Percentiles rank a stretch among this genome's conserved stretches.
Evolutionary conservation across 2,888 invertebrate genomes (phyloP).

Genomic region (Ormyrus nitidulus): DNA sequence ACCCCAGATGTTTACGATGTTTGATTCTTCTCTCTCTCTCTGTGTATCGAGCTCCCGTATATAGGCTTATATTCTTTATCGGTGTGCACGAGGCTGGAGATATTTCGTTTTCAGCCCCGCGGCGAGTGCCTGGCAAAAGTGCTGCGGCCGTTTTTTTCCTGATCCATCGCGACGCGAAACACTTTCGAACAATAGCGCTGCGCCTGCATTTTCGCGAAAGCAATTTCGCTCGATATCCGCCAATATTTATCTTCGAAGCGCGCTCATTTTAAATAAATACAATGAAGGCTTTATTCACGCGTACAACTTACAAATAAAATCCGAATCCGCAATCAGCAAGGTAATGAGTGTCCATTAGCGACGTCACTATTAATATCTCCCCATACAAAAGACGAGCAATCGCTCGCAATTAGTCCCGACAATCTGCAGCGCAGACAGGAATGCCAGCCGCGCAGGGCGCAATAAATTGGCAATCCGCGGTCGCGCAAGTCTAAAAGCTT

Average conservation of each 20-base stretch:
- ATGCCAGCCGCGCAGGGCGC: too few species aligned
- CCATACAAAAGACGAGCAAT: too few species aligned
- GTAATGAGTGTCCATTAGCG: too few species aligned
- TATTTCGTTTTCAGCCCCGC: constrained; percentile 5
- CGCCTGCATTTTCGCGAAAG: background rate
- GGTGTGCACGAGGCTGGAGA: background rate
- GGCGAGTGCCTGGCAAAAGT: background rate
- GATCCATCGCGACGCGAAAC: background rate
- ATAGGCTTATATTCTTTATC: constrained; percentile 17
- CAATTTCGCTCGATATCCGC: background rate
- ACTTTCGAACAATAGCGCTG: too few species aligned
- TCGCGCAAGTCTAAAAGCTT: constrained; percentile 21
- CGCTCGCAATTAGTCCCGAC: too few species aligned
- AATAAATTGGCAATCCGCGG: background rate
- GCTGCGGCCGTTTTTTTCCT: background rate
- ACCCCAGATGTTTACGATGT: constrained; percentile 42
- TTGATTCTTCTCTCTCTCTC: background rate
- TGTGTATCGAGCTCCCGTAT: constrained; percentile 4
- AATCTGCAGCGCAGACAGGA: too few species aligned
- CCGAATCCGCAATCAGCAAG: too few species aligned
- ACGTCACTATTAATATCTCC: too few species aligned
- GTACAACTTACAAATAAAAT: too few species aligned
- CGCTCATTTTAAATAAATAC: too few species aligned
- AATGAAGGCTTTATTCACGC: too few species aligned
- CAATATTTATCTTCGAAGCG: too few species aligned